phyloP scores from a whole-genome alignment of 2,888 invertebrate genomes.

The Epistrophe grossulariae region DNA sequence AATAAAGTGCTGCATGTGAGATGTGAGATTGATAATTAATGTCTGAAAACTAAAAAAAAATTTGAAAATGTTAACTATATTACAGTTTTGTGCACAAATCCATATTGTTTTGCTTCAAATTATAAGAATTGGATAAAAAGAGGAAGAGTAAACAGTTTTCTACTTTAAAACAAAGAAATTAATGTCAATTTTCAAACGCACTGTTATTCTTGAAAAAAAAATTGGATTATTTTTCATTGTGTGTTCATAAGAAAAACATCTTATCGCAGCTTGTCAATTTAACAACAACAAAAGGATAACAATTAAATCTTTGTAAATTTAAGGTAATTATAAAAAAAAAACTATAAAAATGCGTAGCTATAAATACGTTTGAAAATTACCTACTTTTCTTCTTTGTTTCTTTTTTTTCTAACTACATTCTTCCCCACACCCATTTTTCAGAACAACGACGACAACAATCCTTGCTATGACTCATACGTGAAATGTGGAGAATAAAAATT shows the following conservation, averaged over 20 bases:
- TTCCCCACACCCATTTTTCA: conserved; percentile 67
- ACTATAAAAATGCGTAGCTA: conserved; percentile 18
- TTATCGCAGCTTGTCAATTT: neutral
- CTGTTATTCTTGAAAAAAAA: neutral
- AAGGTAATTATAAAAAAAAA: conserved; percentile 46
- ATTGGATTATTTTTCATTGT: conserved; percentile 30
- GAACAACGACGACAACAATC: conserved; percentile 63
- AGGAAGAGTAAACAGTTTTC: neutral
- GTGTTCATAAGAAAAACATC: neutral
- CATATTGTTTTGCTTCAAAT: conserved; percentile 37
- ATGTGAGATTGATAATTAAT: conserved; percentile 48
- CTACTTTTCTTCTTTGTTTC: conserved; percentile 8
- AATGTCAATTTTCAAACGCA: conserved; percentile 6
- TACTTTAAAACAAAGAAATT: conserved; percentile 26
- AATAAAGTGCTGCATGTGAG: conserved; percentile 55
- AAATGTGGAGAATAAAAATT: conserved; percentile 11
- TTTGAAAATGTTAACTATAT: conserved; percentile 27
- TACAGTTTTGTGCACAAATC: conserved; percentile 23
- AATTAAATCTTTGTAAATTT: conserved; percentile 4
- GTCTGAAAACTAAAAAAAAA: conserved; percentile 32
- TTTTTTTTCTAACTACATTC: conserved; percentile 25
- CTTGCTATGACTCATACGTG: conserved; percentile 64
- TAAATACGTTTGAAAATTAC: neutral
- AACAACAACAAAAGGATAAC: conserved; percentile 49
- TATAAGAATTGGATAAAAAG: neutral